phyloP scores from a whole-genome alignment of 2,888 invertebrate species.

The Camponotus fellah region DNA sequence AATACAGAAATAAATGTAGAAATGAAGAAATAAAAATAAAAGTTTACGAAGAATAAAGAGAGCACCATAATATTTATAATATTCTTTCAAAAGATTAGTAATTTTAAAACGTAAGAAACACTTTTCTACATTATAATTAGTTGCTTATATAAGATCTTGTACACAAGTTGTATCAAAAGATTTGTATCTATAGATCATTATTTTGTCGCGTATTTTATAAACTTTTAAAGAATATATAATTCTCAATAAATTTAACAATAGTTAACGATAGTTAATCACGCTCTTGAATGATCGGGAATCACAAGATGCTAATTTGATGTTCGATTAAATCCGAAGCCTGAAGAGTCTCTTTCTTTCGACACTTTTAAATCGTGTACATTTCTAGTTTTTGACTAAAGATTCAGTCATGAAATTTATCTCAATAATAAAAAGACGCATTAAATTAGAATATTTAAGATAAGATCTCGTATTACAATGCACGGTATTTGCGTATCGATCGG shows the following conservation, averaged over 20 bases:
- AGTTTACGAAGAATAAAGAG: not conserved
- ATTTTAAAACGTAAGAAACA: not conserved
- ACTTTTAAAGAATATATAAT: not conserved
- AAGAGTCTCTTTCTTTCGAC: not conserved
- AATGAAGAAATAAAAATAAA: not conserved
- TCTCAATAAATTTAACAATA: not conserved
- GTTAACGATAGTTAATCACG: not conserved
- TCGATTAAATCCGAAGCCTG: not conserved
- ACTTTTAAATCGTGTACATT: not conserved
- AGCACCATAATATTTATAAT: not conserved
- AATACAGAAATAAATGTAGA: no score
- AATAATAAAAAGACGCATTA: not conserved
- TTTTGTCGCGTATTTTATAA: not conserved
- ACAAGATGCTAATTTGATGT: not conserved
- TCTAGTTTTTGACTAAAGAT: not conserved
- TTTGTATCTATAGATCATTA: not conserved
- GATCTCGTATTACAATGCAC: constrained; percentile 9
- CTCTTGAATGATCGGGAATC: not conserved
- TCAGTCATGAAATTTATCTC: not conserved
- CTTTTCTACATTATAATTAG: not conserved
- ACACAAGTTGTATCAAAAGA: not conserved
- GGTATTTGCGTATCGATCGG: constrained; percentile 22
- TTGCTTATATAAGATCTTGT: not conserved
- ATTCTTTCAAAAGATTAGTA: not conserved
- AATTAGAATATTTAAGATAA: constrained; percentile 9